These are phyloP conservation scores for Acheta domesticus DNA, from an alignment of 2,888 invertebrate species.

Conservation along the genomic window DNA sequence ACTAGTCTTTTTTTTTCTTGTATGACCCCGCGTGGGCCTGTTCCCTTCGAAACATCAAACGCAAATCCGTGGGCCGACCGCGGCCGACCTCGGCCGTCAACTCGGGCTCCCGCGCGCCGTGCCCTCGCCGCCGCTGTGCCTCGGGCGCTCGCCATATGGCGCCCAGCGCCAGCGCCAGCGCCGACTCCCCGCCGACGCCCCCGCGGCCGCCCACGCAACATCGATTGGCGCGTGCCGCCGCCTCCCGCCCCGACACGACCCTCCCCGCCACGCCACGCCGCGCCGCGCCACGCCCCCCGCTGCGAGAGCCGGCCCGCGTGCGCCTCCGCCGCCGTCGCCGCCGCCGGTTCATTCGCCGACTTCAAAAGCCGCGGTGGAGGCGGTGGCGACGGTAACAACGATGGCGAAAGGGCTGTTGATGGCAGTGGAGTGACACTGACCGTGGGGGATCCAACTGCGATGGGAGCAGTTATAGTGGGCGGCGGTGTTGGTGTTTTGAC, in stretches of 20 bases:
- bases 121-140: background rate
- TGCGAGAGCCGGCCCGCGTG: background rate
- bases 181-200: background rate
- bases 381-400: background rate
- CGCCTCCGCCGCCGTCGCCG: background rate
- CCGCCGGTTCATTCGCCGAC: background rate
- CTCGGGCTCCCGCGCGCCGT: no score
- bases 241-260: background rate
- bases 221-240: slow-evolving; percentile 8
- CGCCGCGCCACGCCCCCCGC: background rate
- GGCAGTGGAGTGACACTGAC: no score
- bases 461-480: no score
- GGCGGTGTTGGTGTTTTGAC: no score
- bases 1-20: no score
- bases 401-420: background rate
- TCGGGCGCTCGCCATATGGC: background rate
- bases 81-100: no score
- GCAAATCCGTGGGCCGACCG: no score
- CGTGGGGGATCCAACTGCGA: no score
- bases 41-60: no score
- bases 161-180: slow-evolving; percentile 3
- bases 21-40: no score
- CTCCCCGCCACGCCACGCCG: background rate
- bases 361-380: background rate
- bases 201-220: background rate